Percentiles rank a stretch among this genome's conserved stretches.
Evolutionary conservation across 2,888 invertebrate genomes (phyloP).

Genomic region (Melikaiella ostensackeni): DNA sequence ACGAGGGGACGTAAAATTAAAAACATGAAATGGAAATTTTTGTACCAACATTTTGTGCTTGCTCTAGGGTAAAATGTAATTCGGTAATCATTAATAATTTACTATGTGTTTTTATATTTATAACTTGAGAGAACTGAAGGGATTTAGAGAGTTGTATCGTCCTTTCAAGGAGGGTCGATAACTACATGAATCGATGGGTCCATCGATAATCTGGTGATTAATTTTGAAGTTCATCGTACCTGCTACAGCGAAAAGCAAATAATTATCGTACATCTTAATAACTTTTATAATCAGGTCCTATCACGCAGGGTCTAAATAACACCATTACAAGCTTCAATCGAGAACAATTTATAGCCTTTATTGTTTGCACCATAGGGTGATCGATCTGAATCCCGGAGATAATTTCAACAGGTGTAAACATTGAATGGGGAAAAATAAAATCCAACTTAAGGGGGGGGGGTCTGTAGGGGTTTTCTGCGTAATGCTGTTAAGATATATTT

Average conservation of each 20-base stretch:
- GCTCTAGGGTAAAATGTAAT: background rate
- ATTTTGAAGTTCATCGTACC: constrained; percentile 15
- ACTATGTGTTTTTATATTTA: background rate
- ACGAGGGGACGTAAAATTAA: no score
- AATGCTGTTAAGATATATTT: no score
- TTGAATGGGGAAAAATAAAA: no score
- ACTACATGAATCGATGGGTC: constrained; percentile 1
- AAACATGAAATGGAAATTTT: no score
- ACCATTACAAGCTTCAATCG: constrained; percentile 50
- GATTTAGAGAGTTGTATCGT: background rate
- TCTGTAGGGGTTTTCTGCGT: no score
- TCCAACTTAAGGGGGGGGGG: no score
- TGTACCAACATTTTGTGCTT: no score
- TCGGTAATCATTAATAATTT: background rate
- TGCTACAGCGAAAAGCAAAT: constrained; percentile 34
- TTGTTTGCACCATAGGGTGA: constrained; percentile 56
- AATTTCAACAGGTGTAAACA: no score
- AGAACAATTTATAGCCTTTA: constrained; percentile 60
- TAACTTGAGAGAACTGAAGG: background rate
- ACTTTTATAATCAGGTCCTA: constrained; percentile 62
- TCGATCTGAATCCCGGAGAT: background rate
- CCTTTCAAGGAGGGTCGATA: background rate
- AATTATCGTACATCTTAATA: constrained; percentile 65
- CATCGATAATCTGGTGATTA: constrained; percentile 30
- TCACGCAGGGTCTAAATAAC: constrained; percentile 63